These are phyloP conservation scores for Aelia acuminata DNA, from an alignment of 2,888 invertebrate genomes.

Conservation along the genomic window DNA sequence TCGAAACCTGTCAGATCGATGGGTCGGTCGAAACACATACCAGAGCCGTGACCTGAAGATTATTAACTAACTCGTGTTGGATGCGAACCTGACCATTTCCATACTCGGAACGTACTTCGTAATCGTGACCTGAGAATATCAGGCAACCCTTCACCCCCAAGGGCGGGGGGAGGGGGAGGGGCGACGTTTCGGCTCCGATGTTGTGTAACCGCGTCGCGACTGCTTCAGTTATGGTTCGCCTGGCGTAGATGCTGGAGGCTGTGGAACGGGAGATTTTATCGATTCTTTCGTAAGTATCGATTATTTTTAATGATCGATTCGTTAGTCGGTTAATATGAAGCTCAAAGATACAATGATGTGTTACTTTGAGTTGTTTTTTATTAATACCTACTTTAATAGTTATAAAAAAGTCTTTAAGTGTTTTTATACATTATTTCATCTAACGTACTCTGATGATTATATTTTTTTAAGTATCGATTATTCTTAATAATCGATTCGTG, in stretches of 20 bases:
- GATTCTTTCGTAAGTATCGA: not conserved
- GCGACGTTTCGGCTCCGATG: conserved; percentile 47
- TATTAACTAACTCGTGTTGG: not conserved
- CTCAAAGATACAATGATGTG: too few species aligned
- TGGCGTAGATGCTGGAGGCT: not conserved
- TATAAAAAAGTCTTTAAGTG: too few species aligned
- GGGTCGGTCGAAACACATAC: not conserved
- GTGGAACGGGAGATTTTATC: not conserved
- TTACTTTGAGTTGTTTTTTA: too few species aligned
- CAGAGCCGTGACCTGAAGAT: not conserved
- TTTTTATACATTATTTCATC: too few species aligned
- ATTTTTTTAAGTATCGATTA: too few species aligned
- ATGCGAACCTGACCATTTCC: not conserved
- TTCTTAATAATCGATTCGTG: too few species aligned
- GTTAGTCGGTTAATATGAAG: too few species aligned
- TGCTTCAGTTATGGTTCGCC: conserved; percentile 36
- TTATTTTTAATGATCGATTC: not conserved
- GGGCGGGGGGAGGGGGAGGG: not conserved
- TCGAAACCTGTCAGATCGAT: not conserved
- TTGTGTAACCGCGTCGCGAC: conserved; percentile 39
- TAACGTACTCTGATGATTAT: too few species aligned
- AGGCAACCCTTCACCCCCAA: conserved; percentile 8
- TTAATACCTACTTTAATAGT: too few species aligned
- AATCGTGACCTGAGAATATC: conserved; percentile 10
- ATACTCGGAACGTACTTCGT: not conserved